Conservation (phyloP, 2,113 vertebrate genomes). For the Alethe diademata region DNA sequence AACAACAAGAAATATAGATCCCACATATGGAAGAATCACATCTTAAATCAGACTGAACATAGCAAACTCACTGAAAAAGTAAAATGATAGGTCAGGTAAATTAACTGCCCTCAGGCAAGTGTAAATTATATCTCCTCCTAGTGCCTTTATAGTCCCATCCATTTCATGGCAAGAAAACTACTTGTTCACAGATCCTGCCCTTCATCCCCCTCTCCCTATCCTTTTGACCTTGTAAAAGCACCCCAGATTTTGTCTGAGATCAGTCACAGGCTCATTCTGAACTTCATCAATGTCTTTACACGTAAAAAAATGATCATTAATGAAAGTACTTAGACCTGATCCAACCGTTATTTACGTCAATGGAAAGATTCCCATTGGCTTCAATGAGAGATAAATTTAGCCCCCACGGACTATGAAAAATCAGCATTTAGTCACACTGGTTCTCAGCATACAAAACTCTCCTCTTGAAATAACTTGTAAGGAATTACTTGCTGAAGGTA, state of each 20-base stretch:
- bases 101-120: neutral
- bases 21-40: neutral
- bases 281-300: neutral
- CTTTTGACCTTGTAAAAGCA: neutral
- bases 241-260: neutral
- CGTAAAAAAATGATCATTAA: neutral
- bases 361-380: neutral
- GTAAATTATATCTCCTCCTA: neutral
- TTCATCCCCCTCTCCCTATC: neutral
- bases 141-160: neutral
- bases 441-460: neutral
- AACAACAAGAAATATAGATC: neutral
- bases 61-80: neutral
- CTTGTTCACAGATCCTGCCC: neutral
- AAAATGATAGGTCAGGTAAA: neutral
- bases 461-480: neutral
- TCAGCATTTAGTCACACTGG: neutral
- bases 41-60: neutral
- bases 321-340: neutral
- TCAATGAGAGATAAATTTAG: neutral
- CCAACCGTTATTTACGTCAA: neutral
- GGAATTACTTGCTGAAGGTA: neutral
- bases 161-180: neutral
- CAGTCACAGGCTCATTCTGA: neutral
- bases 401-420: neutral